phyloP scores from a whole-genome alignment of 2,888 invertebrate genomes.

The Baccha elongata region DNA sequence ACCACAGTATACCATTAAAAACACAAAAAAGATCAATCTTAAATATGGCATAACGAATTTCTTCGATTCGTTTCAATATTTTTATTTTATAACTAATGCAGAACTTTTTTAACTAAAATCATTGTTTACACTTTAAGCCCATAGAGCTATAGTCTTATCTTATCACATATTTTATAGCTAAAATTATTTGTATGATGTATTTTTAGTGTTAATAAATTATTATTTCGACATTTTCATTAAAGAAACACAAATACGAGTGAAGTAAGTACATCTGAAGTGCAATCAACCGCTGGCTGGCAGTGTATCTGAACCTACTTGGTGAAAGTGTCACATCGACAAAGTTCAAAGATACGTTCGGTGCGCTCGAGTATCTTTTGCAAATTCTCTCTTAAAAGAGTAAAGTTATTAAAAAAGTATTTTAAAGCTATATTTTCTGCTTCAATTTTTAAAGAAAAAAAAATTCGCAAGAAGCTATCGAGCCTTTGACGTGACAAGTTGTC shows the following conservation, averaged over 20 bases:
- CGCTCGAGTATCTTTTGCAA: background rate
- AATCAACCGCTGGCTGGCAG: constrained; percentile 18
- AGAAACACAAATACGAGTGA: background rate
- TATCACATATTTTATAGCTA: background rate
- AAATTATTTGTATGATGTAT: constrained; percentile 14
- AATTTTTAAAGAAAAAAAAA: background rate
- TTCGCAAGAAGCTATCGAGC: constrained; percentile 19
- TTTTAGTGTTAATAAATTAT: constrained; percentile 26
- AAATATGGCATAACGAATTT: constrained; percentile 24
- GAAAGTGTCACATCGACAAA: constrained; percentile 35
- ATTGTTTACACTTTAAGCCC: background rate
- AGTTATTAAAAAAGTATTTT: background rate
- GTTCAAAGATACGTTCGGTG: constrained; percentile 2
- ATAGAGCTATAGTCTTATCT: constrained; percentile 13
- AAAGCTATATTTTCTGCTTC: background rate
- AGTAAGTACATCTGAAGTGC: constrained; percentile 7
- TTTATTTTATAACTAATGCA: background rate
- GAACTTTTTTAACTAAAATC: constrained; percentile 4
- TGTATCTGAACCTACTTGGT: constrained; percentile 22
- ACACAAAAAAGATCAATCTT: background rate
- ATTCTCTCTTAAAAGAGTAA: constrained; percentile 25
- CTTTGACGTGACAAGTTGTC: constrained; percentile 15
- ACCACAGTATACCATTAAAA: background rate
- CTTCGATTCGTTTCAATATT: background rate
- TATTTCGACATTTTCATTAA: constrained; percentile 15